Evolutionary conservation across 2,113 vertebrate species (phyloP), one percentile per base, ranked within the genome.

Genomic region (Gadus chalcogrammus): DNA sequence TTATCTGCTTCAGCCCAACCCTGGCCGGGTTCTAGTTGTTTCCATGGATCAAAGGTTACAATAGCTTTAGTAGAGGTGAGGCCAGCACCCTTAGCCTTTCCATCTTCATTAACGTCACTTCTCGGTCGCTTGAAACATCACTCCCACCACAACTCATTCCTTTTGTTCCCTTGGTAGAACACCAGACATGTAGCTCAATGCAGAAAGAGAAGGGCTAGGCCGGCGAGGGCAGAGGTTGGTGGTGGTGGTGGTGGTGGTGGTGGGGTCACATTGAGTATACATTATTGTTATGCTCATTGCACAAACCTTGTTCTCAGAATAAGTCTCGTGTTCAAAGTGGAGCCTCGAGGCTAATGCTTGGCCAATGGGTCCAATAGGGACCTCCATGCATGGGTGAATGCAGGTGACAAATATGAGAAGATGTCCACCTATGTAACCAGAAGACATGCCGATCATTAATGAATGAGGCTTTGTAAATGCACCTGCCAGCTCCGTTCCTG

Each of bases 361-460:
- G 42, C 12, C 42, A 9, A 48, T 48, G 42, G 8, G 6, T 0
- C 31, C 31, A 35, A 3, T 35, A 9, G 42, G 42, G 42, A 48
- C 42, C 42, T 48, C 42, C 42, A 48, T 48, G 42, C 42, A 48
- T 48, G 70, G 48, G 77, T 66, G 16, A 67, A 66, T 27, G 58
- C 56, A 15, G 68, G 79, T 75, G 80, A 84, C 83, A 87, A 79
- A 87, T 82, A 86, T 82, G 87, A 85, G 85, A 78, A 76, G 82
- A 84, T 87, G 84, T 85, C 85, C 79, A 74, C 85, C 76, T 79
- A 78, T 87, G 88, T 90, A 90, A 91, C 81, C 71, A 53, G 87
- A 86, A 88, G 81, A 88, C 76, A 15, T 4, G 16, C 65, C 22
- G 16, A 48, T 69, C 74, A 85, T 74, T 85, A 84, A 92, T 91